Conservation (phyloP, 2,888 invertebrate species). For the Cordilura impudica region DNA sequence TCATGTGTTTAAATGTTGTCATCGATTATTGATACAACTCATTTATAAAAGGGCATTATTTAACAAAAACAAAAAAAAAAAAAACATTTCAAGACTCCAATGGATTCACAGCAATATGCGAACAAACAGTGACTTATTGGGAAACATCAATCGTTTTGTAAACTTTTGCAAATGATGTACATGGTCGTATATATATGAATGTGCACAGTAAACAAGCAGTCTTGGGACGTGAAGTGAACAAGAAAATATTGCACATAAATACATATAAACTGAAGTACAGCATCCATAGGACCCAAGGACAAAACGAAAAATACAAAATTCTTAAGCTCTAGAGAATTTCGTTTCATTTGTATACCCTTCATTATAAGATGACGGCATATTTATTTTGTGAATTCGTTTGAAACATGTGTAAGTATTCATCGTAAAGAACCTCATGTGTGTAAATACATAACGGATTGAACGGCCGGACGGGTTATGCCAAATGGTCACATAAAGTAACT, state of each 20-base stretch:
- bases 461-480: too few relatives aligned
- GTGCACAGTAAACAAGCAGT: not conserved
- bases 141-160: conserved; percentile 26
- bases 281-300: conserved; percentile 3
- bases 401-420: too few relatives aligned
- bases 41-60: conserved; percentile 34
- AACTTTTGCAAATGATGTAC: not conserved
- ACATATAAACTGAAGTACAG: not conserved
- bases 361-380: too few relatives aligned
- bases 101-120: not conserved
- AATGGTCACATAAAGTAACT: too few relatives aligned
- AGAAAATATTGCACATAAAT: not conserved
- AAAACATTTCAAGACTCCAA: not conserved
- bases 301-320: not conserved
- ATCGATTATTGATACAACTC: conserved; percentile 33
- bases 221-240: not conserved
- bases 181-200: too few relatives aligned
- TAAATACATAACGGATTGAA: too few relatives aligned
- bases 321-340: conserved; percentile 17
- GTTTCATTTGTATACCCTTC: too few relatives aligned
- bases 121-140: conserved; percentile 17
- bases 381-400: too few relatives aligned
- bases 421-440: too few relatives aligned
- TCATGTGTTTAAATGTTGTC: conserved; percentile 23
- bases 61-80: not conserved